Conservation (phyloP, 2,797 vertebrate genomes). For the Melanotaenia parkinsoni region DNA sequence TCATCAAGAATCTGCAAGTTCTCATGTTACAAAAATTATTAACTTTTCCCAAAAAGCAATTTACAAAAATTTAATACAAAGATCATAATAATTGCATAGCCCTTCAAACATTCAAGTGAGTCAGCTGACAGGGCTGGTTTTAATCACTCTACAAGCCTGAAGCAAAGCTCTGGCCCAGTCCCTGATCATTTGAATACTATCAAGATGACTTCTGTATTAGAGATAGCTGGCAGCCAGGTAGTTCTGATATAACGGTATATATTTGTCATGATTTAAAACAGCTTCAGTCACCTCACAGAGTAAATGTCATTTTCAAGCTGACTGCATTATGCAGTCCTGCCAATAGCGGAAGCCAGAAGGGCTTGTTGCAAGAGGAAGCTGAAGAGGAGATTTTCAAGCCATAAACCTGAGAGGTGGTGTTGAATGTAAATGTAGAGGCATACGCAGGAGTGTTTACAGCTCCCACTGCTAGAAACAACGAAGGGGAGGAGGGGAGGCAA, state of each 20-base stretch:
- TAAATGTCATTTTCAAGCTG: constrained; percentile 8
- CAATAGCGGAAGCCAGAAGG: constrained; percentile 31
- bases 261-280: neutral
- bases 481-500: constrained; percentile 31
- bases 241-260: constrained; percentile 2
- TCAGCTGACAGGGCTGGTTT: neutral
- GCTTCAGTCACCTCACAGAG: constrained; percentile 10
- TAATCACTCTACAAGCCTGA: neutral
- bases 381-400: constrained; percentile 51
- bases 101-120: neutral
- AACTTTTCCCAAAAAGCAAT: neutral
- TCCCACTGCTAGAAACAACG: constrained; percentile 53
- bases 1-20: neutral
- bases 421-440: constrained; percentile 72
- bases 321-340: constrained; percentile 8
- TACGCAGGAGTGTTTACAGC: constrained; percentile 67
- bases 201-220: constrained; percentile 1
- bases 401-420: constrained; percentile 59
- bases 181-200: constrained; percentile 16
- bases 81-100: neutral
- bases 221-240: constrained; percentile 6
- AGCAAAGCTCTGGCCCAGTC: constrained; percentile 8
- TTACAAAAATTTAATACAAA: neutral
- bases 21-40: neutral
- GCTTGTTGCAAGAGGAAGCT: constrained; percentile 43